Base-by-base conservation (phyloP, 2,888 invertebrate genomes). In the Drosophila fungiperda region DNA sequence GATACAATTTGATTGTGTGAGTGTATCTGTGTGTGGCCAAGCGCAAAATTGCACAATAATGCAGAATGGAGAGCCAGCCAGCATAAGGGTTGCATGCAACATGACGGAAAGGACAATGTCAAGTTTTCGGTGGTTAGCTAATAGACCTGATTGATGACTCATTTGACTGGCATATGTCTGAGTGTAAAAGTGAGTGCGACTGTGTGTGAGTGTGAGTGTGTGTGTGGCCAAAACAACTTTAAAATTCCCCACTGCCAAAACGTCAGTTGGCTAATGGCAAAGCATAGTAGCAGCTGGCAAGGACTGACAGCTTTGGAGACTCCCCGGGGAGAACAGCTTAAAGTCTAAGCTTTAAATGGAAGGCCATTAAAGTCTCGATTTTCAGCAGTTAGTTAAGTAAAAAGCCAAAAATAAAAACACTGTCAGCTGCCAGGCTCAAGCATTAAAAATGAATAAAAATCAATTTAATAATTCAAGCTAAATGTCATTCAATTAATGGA, bases 401-500 rank as follows among this genome's bases (percentile, higher is more conserved):
- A 29, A 29, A 29, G 29, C 29, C 15, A 23, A 45, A 33, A 29
- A 29, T 9, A 2, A 50, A 29, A 50, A 53, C 49, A 32, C 50
- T 36, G 40, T 58, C 66, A 59, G 68, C 62, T 68, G 65, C 3
- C 50, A n/a, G 67, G 17, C 40, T 15, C 17, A 36, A 52, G 53
- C 81, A 76, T 83, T 73, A 73, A 81, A 83, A 84, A 71, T 72
- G 73, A 72, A 86, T 80, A 82, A 85, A 87, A 86, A 85, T 86
- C 83, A 87, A 87, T 83, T 86, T 83, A 87, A 86, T 86, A 86
- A 87, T 86, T 86, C 74, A 85, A 61, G 76, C 74, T 82, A 86
- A 87, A 82, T 80, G 78, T 78, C 80, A 71, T 83, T 78, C 82
- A 83, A 87, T 85, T 85, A 85, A 86, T 62, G 78, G 64, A 58